A percentile compares a stretch with the other conserved stretches of the same genome.
Conservation (phyloP, 2,797 vertebrate species). For the Australoheros facetus region DNA sequence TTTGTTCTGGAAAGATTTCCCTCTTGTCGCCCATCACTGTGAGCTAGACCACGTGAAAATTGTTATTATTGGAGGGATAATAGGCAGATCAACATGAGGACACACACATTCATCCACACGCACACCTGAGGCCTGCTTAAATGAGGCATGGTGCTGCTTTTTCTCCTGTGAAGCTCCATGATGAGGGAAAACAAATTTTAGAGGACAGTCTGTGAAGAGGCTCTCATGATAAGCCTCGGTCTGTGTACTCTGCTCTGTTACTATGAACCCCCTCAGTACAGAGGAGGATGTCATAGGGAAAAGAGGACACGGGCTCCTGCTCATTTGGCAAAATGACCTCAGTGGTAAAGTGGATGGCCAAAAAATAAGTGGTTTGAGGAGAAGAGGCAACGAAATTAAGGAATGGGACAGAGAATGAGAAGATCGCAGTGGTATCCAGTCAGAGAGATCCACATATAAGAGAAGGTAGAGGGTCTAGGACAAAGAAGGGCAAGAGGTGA, state of each 20-base stretch:
- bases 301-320: constrained; percentile 12
- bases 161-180: constrained; percentile 22
- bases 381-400: neutral
- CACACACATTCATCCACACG: constrained; percentile 21
- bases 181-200: constrained; percentile 43
- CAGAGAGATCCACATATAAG: constrained; percentile 25
- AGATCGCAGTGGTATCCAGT: neutral
- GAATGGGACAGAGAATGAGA: neutral
- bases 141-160: constrained; percentile 17
- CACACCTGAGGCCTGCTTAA: constrained; percentile 30
- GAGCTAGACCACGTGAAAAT: constrained; percentile 20
- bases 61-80: constrained; percentile 52
- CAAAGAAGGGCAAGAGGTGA: constrained; percentile 13
- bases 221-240: constrained; percentile 46
- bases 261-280: constrained; percentile 19
- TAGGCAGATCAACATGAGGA: constrained; percentile 39
- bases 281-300: neutral
- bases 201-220: constrained; percentile 35
- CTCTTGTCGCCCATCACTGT: constrained; percentile 19
- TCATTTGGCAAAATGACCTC: constrained; percentile 58
- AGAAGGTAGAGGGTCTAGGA: constrained; percentile 6
- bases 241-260: constrained; percentile 14
- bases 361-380: neutral
- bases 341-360: constrained; percentile 6
- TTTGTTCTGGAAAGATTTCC: constrained; percentile 46